These are phyloP conservation scores for Penaeus vannamei DNA, from an alignment of 1,140 invertebrate genomes.

Conservation along the genomic window DNA sequence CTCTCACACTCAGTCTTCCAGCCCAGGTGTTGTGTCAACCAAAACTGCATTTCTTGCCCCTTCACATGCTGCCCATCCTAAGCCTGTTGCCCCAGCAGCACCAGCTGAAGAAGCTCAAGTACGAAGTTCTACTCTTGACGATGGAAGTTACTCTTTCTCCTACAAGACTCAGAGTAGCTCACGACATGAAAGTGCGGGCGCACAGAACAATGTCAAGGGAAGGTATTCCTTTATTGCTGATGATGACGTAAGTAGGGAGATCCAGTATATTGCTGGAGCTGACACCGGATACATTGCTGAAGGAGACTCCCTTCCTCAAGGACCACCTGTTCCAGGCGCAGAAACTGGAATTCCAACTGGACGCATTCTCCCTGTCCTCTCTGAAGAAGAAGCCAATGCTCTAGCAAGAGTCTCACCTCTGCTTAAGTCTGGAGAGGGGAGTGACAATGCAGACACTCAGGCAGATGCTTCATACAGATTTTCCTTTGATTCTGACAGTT, in stretches of 20 bases:
- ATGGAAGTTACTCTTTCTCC: constrained; percentile 14
- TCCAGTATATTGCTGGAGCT: constrained; percentile 43
- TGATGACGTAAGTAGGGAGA: neutral
- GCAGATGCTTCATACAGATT: too few species aligned
- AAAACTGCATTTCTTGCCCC: neutral
- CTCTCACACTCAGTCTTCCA: neutral
- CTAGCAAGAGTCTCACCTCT: neutral
- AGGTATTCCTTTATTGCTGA: neutral
- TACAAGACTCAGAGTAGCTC: neutral
- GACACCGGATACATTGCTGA: constrained; percentile 43
- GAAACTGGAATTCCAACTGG: neutral
- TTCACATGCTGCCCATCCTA: neutral
- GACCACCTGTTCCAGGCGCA: constrained; percentile 2
- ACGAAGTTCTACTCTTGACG: neutral
- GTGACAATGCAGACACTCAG: too few species aligned
- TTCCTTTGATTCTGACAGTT: too few species aligned
- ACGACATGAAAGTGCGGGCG: neutral
- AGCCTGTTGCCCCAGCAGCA: neutral
- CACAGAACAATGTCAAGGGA: neutral
- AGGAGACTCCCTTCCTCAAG: constrained; percentile 44
- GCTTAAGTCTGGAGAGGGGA: too few species aligned
- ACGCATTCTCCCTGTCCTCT: neutral
- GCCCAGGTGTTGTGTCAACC: neutral
- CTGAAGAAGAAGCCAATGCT: neutral
- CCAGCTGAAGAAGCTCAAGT: neutral